Evolutionary conservation across 2,797 vertebrate species (phyloP).

Genomic region (Falco columbarius): DNA sequence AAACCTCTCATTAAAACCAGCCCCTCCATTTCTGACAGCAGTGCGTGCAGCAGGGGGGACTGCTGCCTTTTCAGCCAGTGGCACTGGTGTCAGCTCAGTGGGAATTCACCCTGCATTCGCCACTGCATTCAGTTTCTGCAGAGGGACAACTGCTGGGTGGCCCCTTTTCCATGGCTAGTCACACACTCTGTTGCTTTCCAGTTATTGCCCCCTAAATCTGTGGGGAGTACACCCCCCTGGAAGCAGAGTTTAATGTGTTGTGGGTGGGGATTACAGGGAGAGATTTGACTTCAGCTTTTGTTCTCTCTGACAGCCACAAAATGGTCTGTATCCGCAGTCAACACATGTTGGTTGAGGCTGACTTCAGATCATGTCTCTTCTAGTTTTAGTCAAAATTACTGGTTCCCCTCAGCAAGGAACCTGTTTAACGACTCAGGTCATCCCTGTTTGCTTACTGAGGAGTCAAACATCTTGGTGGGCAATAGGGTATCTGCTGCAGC

Average conservation of each 20-base stretch:
- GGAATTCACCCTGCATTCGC: not conserved
- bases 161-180: not conserved
- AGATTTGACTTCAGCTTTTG: not conserved
- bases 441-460: not conserved
- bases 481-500: not conserved
- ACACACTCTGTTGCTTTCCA: not conserved
- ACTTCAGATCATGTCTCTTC: not conserved
- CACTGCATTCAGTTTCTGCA: not conserved
- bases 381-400: not conserved
- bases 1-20: not conserved
- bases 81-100: not conserved
- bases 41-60: not conserved
- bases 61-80: not conserved
- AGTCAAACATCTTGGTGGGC: not conserved
- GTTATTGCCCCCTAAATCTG: not conserved
- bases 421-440: not conserved
- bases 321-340: not conserved
- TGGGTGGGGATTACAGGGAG: not conserved
- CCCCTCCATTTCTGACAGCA: fast-evolving
- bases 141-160: not conserved
- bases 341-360: not conserved
- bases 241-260: not conserved
- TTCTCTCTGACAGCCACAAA: not conserved
- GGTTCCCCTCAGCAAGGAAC: not conserved
- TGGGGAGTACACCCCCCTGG: not conserved